Base-by-base conservation (phyloP, 2,888 invertebrate genomes). In the Zygogramma bicolorata region DNA sequence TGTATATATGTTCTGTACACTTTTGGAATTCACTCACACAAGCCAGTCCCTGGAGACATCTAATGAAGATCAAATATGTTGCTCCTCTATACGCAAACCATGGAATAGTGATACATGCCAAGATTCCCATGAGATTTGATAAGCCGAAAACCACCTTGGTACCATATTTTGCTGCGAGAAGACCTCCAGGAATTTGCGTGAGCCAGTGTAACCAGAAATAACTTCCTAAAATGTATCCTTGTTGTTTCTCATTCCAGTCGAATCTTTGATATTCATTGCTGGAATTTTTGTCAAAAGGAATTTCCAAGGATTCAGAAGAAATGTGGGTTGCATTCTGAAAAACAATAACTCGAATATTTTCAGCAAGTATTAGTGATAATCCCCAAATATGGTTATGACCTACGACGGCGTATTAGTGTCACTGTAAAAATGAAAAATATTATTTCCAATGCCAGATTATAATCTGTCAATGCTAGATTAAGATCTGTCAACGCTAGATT, bases 121-220 rank as follows among this genome's bases (percentile, higher is more conserved):
- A 79, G 2, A 92, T 90, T 0, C 92, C 91, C 1, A 89, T 80
- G 8, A 92, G 88, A 83, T 94, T 91, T 0, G 92, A 90, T 31
- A 91, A 82, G 0, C 94, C 94, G 81, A 93, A 93, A 13, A 94
- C 87, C 42, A 90, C 82, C 84, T 94, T 94, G 0, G 93, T 93
- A 0, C 94, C 94, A 81, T 91, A 92, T 76, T 89, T 90, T 70
- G 90, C 89, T 0, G 93, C 92, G 62, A 94, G 81, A 68, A 92
- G 86, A 29, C 94, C 94, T 29, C 94, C 94, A 0, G 94, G 94
- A 34, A 94, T 86, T 86, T 94, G 94, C 0, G 91, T 90, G 0
- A 91, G 59, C 90, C 93, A 92, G 81, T 94, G 93, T 1, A 93
- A 85, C 91, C 92, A 94, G 84, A 92, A 94, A 82, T 93, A 94